These are phyloP conservation scores for Cnemophilus loriae DNA, from an alignment of 2,113 vertebrate species.

Conservation along the genomic window DNA sequence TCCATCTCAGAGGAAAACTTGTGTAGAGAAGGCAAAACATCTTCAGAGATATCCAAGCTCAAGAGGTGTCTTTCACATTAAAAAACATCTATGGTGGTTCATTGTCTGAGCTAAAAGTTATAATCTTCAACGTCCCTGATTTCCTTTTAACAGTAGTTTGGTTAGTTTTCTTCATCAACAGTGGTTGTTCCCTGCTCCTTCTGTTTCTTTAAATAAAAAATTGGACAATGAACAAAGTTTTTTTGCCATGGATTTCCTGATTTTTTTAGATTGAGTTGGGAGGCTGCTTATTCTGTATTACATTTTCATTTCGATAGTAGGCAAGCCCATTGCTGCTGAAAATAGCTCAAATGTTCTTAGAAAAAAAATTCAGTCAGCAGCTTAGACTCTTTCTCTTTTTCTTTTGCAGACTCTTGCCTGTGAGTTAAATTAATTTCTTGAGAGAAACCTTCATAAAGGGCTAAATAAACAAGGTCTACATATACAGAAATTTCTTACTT, in stretches of 20 bases:
- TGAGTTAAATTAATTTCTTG: conserved; percentile 68
- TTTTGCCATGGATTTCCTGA: conserved; percentile 66
- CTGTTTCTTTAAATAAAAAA: conserved; percentile 62
- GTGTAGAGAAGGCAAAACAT: neutral
- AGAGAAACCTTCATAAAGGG: conserved; percentile 66
- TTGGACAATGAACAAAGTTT: conserved; percentile 30
- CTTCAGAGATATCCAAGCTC: neutral
- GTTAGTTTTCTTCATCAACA: neutral
- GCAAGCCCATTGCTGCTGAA: conserved; percentile 80
- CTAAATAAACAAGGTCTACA: conserved; percentile 61
- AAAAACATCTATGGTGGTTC: neutral
- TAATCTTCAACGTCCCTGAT: neutral
- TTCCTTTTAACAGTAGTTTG: neutral
- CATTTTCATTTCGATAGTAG: conserved; percentile 56
- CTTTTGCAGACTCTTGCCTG: conserved; percentile 68
- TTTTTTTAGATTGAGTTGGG: neutral
- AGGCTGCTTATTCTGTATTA: neutral
- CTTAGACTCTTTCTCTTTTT: conserved; percentile 68
- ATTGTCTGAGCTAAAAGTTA: neutral
- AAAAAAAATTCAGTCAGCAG: conserved; percentile 73
- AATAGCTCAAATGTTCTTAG: conserved; percentile 81
- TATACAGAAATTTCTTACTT: conserved; percentile 48
- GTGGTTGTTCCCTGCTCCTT: neutral
- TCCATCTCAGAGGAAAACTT: neutral
- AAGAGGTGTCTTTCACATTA: neutral